Percentiles rank a stretch among this genome's conserved stretches.
Conservation (phyloP, 35 echinoderm and acorn worm genomes). For the Ophioderma brevispina region DNA sequence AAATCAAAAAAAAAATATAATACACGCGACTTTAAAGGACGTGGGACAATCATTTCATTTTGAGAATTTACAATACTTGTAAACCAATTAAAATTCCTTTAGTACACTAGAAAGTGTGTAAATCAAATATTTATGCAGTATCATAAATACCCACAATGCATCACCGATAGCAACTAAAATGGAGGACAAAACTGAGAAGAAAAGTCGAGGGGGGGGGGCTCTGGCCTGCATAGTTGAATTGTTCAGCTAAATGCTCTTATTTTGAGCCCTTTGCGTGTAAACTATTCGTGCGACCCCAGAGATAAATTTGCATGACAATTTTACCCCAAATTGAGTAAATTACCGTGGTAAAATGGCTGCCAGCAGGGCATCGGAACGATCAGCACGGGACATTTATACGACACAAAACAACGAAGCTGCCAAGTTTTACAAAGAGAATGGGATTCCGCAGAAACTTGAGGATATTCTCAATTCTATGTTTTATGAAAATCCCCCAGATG, state of each 20-base stretch:
- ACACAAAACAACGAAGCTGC: constrained; percentile 86
- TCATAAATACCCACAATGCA: background rate
- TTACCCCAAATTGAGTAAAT: background rate
- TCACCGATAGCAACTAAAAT: background rate
- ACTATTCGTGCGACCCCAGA: no score
- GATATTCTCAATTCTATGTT: constrained; percentile 95
- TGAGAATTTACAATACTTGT: no score
- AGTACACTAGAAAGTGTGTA: no score
- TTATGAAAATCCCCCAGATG: constrained; percentile 91
- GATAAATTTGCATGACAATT: no score
- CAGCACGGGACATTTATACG: constrained; percentile 91
- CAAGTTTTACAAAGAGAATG: constrained; percentile 89
- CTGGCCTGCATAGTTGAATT: no score
- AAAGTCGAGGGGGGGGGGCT: no score
- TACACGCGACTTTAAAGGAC: no score
- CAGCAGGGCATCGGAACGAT: constrained; percentile 83
- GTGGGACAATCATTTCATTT: no score
- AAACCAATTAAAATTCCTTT: no score
- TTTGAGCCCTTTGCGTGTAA: no score
- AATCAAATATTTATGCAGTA: background rate
- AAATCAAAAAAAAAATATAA: no score
- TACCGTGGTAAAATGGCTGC: constrained; percentile 74
- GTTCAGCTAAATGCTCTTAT: no score
- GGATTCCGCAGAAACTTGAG: constrained; percentile 83
- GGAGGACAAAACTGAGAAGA: background rate